Evolutionary conservation across 92 coral and sea anemone species (phyloP), one percentile per base, ranked within the genome.

Genomic region (Meandrina meandrites): DNA sequence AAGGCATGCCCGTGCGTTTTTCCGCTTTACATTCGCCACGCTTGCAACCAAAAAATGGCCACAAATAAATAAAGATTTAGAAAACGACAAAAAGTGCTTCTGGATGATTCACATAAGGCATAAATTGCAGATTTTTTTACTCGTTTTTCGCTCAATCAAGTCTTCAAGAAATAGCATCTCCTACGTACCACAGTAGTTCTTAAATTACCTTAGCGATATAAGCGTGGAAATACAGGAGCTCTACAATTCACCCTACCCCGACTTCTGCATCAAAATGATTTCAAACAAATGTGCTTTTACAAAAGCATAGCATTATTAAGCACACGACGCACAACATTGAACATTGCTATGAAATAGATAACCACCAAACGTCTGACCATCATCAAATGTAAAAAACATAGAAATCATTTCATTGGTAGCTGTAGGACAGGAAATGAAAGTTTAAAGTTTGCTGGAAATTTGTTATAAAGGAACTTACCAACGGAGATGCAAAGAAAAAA

Each of bases 401-500:
- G 31, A 31, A 48, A 36, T 67, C 12, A 19, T 81, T 80, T n/a
- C n/a, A n/a, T n/a, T 60, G 10, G 24, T 32, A 56, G 62, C 4
- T 51, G 56, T 53, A 18, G n/a, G n/a, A 57, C 6, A 1, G 5
- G 30, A 13, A 62, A n/a, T 24, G 24, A 62, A 24, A 60, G 24
- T 22, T n/a, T 66, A 9, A 66, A 66, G 3, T 14, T 66, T 66
- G 34, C 34, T 27, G 18, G 11, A 22, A 66, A 66, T 27, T 12
- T 66, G 17, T 28, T 17, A 66, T 54, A 13, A 66, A 34, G 24
- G 32, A 66, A 64, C 85, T 81, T 36, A 81, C 75, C 57, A 35
- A 74, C 24, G n/a, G 79, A 47, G 35, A 47, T 67, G 57, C 62
- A 69, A 24, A 82, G 62, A 37, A 82, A 62, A 82, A 82, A 57